Base-by-base conservation (phyloP, 2,113 vertebrate species). In the Peromyscus leucopus region DNA sequence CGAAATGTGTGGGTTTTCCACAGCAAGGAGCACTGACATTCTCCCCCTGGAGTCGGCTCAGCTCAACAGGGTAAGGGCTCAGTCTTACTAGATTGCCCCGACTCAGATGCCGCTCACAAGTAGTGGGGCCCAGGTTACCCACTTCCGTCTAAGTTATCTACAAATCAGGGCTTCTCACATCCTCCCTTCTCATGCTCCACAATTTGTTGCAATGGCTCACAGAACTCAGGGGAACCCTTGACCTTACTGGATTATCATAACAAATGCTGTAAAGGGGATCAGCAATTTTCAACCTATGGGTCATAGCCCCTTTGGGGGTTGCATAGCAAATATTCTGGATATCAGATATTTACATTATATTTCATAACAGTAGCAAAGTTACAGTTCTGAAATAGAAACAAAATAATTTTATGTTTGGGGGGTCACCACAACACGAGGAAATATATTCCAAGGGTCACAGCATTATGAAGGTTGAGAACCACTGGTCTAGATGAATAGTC, bases 1-100 rank as follows among this genome's bases (percentile, higher is more conserved):
- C 75, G 39, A 88, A 69, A 39, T 42, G 22, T 46, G 76, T 94
- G 51, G 31, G 13, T 61, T 91, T 94, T 74, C 69, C 39, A 82
- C 19, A 28, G 19, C 5, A 51, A 84, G 61, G 17, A 51, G 26
- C 42, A 61, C 69, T 63, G 9, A 69, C 15, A 26, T 15, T 51
- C 9, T 33, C 59, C 31, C 33, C 26, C 4, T 4, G 26, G 83
- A 67, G 33, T 59, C 0, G 0, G 39, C 1, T 1, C 16, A 59
- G 59, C 9, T 19, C 31, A 24, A 5, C 42, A 74, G 7, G 15
- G 17, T 9, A 57, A 74, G 9, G 57, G 46, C 28, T 67, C 67
- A n/a, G 15, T 48, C 28, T 72, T 51, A 63, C 7, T 3, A 63
- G 63, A 61, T 16, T 59, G n/a, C 0, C 7, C 26, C 21, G 26